A percentile compares a stretch with the other conserved stretches of the same genome.
Evolutionary conservation across 1,140 invertebrate genomes (phyloP).

Genomic region (Hyles vespertilio): DNA sequence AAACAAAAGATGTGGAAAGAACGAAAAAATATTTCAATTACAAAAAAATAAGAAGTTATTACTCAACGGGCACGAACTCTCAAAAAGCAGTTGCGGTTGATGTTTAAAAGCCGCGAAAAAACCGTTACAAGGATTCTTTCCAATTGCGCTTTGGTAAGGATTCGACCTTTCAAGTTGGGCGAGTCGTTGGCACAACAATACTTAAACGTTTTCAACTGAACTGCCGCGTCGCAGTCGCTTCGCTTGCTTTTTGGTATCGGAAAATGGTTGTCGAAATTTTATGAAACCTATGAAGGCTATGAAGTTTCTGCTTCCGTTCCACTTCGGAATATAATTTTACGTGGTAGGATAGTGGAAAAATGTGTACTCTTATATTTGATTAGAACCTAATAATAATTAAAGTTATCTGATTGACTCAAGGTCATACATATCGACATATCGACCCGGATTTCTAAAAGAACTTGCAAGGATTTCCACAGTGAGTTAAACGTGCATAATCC

Average conservation of each 20-base stretch:
- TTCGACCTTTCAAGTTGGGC: slow-evolving; percentile 43
- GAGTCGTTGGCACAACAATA: slow-evolving; percentile 32
- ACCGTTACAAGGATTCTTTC: slow-evolving; percentile 52
- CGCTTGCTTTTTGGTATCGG: background rate
- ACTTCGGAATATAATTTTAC: too few relatives aligned
- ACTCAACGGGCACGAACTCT: background rate
- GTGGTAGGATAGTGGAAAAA: too few relatives aligned
- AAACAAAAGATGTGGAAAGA: background rate
- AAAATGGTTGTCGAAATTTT: background rate
- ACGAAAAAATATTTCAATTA: too few relatives aligned
- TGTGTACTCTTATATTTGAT: too few relatives aligned
- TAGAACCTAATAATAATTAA: too few relatives aligned
- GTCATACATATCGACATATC: too few relatives aligned
- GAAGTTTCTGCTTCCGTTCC: too few relatives aligned
- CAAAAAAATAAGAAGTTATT: background rate
- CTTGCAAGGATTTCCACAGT: too few relatives aligned
- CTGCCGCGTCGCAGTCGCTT: background rate
- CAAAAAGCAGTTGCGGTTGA: slow-evolving; percentile 3
- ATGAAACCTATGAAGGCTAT: too few relatives aligned
- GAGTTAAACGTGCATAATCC: too few relatives aligned
- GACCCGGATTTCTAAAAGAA: too few relatives aligned
- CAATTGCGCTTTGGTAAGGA: slow-evolving; percentile 49
- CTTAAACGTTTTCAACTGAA: slow-evolving; percentile 30
- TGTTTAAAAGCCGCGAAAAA: slow-evolving; percentile 31
- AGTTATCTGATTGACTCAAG: too few relatives aligned